A percentile compares a stretch with the other conserved stretches of the same genome.
These are phyloP conservation scores for Invenusta paracnida DNA, from an alignment of 2,888 invertebrate species.

Conservation along the genomic window DNA sequence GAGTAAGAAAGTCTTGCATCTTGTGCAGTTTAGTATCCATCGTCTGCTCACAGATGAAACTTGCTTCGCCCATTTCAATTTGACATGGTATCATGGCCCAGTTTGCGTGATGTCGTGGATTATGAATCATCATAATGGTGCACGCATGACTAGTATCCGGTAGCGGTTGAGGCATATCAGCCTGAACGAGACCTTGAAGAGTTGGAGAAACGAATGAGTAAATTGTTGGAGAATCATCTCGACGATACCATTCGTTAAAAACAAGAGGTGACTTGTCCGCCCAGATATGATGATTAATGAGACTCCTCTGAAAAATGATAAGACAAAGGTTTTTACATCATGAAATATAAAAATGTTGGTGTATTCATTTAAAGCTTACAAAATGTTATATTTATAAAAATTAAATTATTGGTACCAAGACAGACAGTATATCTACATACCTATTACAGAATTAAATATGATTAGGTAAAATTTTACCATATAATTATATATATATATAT, in stretches of 20 bases:
- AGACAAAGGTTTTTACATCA: neutral
- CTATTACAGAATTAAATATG: too few species aligned
- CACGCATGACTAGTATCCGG: neutral
- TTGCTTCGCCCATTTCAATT: slow-evolving; percentile 15
- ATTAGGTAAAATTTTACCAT: too few species aligned
- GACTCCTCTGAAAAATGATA: neutral
- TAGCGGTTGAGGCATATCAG: slow-evolving; percentile 1
- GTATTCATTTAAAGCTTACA: too few species aligned
- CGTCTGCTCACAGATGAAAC: slow-evolving; percentile 30
- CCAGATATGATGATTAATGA: neutral
- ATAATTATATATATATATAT: too few species aligned
- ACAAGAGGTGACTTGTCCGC: neutral
- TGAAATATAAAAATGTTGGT: too few species aligned
- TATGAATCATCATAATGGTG: slow-evolving; percentile 15
- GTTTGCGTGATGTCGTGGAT: slow-evolving; percentile 34
- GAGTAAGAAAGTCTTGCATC: neutral
- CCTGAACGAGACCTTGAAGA: neutral
- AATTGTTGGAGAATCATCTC: neutral
- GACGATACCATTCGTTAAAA: neutral
- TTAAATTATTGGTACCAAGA: too few species aligned
- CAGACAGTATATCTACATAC: too few species aligned
- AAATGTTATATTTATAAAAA: too few species aligned
- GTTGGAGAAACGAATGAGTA: neutral
- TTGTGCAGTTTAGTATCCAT: neutral
- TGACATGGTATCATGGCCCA: slow-evolving; percentile 42